Base-by-base conservation (phyloP, 2,113 vertebrate genomes). In the Lichenostomus cassidix region DNA sequence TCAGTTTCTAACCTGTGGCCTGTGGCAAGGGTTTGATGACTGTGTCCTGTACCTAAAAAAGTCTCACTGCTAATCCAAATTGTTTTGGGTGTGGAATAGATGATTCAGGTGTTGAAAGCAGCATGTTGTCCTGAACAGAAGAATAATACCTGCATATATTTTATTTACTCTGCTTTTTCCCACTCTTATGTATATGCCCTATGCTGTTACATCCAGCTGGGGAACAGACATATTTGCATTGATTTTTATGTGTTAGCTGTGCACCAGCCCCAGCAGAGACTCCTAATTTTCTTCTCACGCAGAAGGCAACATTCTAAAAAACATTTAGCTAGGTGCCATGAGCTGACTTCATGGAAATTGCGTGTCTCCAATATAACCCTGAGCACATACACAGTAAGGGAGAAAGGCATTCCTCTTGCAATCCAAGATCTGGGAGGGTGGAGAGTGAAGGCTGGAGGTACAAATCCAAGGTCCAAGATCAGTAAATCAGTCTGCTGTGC, bases 281-380 rank as follows among this genome's bases (percentile, higher is more conserved):
- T 25, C 67, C 83, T 90, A 16, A 58, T 77, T 77, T 83, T 86
- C 33, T 86, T 65, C 55, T 90, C 70, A 77, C 1, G 2, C 41
- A 85, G 53, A n/a, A 92, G 59, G 83, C 71, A 86, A 16, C 50
- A 33, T 81, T 80, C 75, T 4, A 15, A 63, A 83, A 95, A 90
- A 18, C 49, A 67, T 77, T 86, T 50, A 79, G 52, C 53, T 79
- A 63, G 55, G 42, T 92, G 86, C 85, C 83, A 83, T 59, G 46
- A 92, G 89, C 90, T 93, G 50, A 95, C 64, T 83, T 93, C 86
- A 94, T 78, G 90, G 76, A 92, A 94, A 80, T 55, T 4, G 23
- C 0, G 0, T 46, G 55, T 42, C 44, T 92, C 88, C 55, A 27
- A 56, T 55, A 53, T 15, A 96, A 47, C 71, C 53, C 76, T 59